Conservation (phyloP, 2,113 vertebrate genomes). For the Rallus limicola region DNA sequence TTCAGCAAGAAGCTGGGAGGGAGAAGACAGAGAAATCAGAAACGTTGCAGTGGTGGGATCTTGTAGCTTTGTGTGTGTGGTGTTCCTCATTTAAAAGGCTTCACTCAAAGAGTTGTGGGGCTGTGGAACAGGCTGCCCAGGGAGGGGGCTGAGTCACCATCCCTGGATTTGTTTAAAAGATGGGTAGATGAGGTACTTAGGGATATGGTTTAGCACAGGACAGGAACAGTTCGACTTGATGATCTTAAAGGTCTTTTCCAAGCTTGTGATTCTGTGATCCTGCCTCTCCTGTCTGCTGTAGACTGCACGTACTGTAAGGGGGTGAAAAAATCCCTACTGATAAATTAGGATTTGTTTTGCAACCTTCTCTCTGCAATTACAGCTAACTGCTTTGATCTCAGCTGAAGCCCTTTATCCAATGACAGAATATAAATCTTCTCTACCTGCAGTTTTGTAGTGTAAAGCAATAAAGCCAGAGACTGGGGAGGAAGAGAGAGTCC, state of each 20-base stretch:
- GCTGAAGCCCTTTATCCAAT: conserved; percentile 13
- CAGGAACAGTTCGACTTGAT: background rate
- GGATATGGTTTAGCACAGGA: too few species aligned
- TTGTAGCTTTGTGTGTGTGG: background rate
- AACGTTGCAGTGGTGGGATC: background rate
- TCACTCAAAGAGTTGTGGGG: too few species aligned
- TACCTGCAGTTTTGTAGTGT: background rate
- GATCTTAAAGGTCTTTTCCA: background rate
- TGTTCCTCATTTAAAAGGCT: background rate
- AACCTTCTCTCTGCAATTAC: background rate
- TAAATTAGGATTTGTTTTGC: conserved; percentile 33
- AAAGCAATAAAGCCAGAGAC: background rate
- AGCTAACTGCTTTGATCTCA: conserved; percentile 35
- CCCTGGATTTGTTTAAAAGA: too few species aligned
- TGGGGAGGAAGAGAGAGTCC: background rate
- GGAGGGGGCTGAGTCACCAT: too few species aligned
- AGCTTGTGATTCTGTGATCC: background rate
- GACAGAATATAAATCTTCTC: background rate
- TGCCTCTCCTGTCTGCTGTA: background rate
- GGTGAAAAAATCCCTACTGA: conserved; percentile 2
- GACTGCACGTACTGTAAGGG: background rate
- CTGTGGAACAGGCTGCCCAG: too few species aligned
- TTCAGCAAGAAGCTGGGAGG: background rate
- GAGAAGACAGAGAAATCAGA: background rate
- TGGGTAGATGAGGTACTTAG: too few species aligned